A percentile compares a stretch with the other conserved stretches of the same genome.
Conservation (phyloP, 2,113 vertebrate species). For the Ammodramus savannarum region DNA sequence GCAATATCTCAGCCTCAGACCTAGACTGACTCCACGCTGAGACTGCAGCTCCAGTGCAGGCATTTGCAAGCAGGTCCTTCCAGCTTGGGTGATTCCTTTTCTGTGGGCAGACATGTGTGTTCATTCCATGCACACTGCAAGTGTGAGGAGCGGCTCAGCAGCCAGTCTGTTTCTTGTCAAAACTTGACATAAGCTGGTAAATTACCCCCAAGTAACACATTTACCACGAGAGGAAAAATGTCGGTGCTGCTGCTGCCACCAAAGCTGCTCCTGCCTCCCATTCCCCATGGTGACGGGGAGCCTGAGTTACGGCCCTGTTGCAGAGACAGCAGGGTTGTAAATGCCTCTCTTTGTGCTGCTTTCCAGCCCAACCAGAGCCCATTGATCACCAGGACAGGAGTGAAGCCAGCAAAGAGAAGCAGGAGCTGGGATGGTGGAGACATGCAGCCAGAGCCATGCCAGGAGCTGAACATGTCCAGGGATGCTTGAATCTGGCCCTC, state of each 20-base stretch:
- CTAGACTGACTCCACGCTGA: neutral
- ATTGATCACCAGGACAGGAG: neutral
- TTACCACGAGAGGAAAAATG: neutral
- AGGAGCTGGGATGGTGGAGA: neutral
- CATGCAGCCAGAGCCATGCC: accelerated
- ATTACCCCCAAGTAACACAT: conserved; percentile 28
- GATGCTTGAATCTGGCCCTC: neutral
- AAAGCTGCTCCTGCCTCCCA: neutral
- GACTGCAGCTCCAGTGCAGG: neutral
- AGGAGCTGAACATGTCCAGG: neutral
- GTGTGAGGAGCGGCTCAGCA: neutral
- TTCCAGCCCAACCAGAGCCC: neutral
- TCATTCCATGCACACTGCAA: accelerated
- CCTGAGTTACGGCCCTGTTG: conserved; percentile 44
- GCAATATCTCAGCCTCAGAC: neutral
- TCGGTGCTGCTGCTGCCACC: neutral
- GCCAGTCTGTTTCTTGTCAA: conserved; percentile 2
- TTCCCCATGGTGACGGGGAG: neutral
- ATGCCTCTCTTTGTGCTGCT: conserved; percentile 31
- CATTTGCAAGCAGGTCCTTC: neutral
- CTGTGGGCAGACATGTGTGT: accelerated
- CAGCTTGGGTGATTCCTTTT: neutral
- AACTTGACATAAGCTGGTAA: conserved; percentile 29
- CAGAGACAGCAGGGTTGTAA: conserved; percentile 26
- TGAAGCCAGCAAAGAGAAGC: neutral